A percentile compares a stretch with the other conserved stretches of the same genome.
phyloP scores from a whole-genome alignment of 1,140 invertebrate species.

The Drosophila novamexicana region DNA sequence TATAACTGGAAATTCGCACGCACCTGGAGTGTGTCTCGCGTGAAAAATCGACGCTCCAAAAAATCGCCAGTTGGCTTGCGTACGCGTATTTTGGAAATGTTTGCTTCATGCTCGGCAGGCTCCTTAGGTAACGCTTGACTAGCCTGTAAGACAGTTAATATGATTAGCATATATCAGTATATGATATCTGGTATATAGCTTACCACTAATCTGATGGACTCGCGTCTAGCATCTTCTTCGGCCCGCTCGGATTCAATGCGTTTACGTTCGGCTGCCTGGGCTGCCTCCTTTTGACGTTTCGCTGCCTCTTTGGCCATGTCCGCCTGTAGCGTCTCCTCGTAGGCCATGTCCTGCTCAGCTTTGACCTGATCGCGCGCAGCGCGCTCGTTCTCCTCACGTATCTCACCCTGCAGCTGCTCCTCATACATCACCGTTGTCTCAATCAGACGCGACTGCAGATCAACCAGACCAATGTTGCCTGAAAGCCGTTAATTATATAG shows the following conservation, averaged over 20 bases:
- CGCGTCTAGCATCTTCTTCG: slow-evolving; percentile 89
- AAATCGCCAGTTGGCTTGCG: slow-evolving; percentile 90
- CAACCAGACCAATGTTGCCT: slow-evolving; percentile 92
- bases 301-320: slow-evolving; percentile 96
- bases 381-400: slow-evolving; percentile 93
- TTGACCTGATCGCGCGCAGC: slow-evolving; percentile 95
- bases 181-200: slow-evolving; percentile 5
- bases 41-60: slow-evolving; percentile 90
- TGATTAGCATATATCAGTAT: neutral
- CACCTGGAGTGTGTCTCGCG: slow-evolving; percentile 88
- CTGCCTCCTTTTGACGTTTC: slow-evolving; percentile 89
- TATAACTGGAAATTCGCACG: neutral
- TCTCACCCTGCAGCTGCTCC: slow-evolving; percentile 92
- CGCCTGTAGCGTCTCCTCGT: slow-evolving; percentile 94
- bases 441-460: slow-evolving; percentile 93
- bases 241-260: slow-evolving; percentile 89
- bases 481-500: neutral
- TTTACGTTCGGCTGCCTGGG: slow-evolving; percentile 88
- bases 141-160: slow-evolving; percentile 67
- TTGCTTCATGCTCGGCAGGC: slow-evolving; percentile 85
- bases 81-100: slow-evolving; percentile 90
- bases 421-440: slow-evolving; percentile 94
- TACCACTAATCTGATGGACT: slow-evolving; percentile 85
- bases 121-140: slow-evolving; percentile 88
- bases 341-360: slow-evolving; percentile 96